phyloP scores from a whole-genome alignment of 2,113 vertebrate genomes.

The Sander lucioperca region DNA sequence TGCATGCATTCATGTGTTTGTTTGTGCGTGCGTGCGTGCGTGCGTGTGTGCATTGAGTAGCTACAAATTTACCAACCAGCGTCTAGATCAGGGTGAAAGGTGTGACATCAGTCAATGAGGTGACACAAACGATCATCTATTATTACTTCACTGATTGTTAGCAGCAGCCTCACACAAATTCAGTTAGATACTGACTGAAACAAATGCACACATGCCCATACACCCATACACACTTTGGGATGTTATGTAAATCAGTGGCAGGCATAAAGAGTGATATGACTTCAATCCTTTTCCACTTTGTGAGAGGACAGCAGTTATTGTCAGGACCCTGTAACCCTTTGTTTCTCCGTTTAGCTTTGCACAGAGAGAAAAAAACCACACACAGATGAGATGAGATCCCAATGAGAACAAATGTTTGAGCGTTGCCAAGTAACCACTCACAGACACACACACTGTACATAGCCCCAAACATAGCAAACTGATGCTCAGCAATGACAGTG shows the following conservation, averaged over 20 bases:
- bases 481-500: slow-evolving; percentile 65
- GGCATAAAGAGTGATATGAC: slow-evolving; percentile 70
- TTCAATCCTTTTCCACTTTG: slow-evolving; percentile 75
- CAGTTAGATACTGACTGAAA: slow-evolving; percentile 18
- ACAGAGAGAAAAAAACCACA: slow-evolving; percentile 34
- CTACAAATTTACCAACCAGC: slow-evolving; percentile 42
- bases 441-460: slow-evolving; percentile 60
- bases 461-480: slow-evolving; percentile 64
- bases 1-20: no score
- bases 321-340: slow-evolving; percentile 47
- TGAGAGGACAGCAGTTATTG: slow-evolving; percentile 61
- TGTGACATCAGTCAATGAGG: slow-evolving; percentile 45
- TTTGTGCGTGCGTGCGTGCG: no score
- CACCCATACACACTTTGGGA: slow-evolving; percentile 16
- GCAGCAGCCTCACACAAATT: not conserved
- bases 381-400: slow-evolving; percentile 39
- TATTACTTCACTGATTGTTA: slow-evolving; percentile 57
- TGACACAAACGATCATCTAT: slow-evolving; percentile 58
- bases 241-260: slow-evolving; percentile 67
- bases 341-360: slow-evolving; percentile 58
- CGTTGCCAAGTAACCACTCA: slow-evolving; percentile 69
- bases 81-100: not conserved
- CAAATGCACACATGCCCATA: slow-evolving; percentile 18
- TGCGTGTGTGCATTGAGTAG: not conserved
- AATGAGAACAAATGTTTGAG: slow-evolving; percentile 66